These are phyloP conservation scores for Mola mola DNA, from an alignment of 2,113 vertebrate genomes.

Conservation along the genomic window DNA sequence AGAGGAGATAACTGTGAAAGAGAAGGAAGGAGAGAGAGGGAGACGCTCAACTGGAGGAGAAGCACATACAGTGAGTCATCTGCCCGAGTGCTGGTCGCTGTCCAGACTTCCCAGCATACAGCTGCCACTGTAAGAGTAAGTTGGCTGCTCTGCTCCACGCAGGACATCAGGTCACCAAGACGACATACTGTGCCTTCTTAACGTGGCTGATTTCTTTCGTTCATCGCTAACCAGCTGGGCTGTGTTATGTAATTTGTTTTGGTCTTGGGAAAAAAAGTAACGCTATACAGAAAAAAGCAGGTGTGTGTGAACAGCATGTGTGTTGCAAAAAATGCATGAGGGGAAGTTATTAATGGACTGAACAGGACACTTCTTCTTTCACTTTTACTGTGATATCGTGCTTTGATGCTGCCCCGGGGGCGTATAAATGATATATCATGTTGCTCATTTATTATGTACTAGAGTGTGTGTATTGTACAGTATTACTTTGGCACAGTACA, in stretches of 20 bases:
- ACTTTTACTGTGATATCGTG: conserved; percentile 3
- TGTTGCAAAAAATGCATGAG: too few species aligned
- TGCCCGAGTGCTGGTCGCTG: conserved; percentile 34
- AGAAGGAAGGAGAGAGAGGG: conserved; percentile 10
- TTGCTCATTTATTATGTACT: too few species aligned
- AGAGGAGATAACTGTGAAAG: conserved; percentile 8
- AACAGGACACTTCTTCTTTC: neutral
- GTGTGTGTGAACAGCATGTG: conserved; percentile 24
- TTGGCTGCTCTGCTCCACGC: conserved; percentile 44
- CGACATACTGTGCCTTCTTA: conserved; percentile 21
- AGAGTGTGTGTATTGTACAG: too few species aligned
- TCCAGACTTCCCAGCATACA: conserved; percentile 40
- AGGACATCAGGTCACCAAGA: conserved; percentile 22
- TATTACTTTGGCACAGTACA: too few species aligned
- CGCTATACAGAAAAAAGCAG: conserved; percentile 15
- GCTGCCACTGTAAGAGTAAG: conserved; percentile 56
- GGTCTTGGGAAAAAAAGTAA: conserved; percentile 47
- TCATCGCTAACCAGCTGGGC: conserved; percentile 51
- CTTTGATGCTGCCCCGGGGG: conserved; percentile 5
- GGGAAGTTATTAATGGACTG: too few species aligned
- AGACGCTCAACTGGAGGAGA: conserved; percentile 21
- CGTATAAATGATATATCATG: too few species aligned
- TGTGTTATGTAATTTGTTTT: conserved; percentile 75
- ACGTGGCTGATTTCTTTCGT: conserved; percentile 14
- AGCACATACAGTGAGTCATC: conserved; percentile 57